A percentile compares a stretch with the other conserved stretches of the same genome.
phyloP scores from a whole-genome alignment of 2,113 vertebrate genomes.

The Chauna torquata region DNA sequence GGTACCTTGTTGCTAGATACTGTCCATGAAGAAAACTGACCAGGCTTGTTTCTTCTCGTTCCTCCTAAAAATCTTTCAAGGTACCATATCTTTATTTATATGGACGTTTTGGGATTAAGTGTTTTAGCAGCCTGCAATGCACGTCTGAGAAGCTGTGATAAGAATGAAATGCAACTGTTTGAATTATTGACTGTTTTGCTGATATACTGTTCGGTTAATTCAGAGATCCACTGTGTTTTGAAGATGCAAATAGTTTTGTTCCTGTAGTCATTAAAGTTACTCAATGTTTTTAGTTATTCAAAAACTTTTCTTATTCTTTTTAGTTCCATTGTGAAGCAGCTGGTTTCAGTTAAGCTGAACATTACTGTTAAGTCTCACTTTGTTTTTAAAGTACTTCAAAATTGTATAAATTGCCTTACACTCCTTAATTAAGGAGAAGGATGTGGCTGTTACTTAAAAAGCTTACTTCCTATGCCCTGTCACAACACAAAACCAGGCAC shows the following conservation, averaged over 20 bases:
- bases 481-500: not conserved
- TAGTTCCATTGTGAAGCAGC: not conserved
- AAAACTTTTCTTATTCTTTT: constrained; percentile 7
- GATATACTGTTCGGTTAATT: not conserved
- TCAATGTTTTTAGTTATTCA: constrained; percentile 31
- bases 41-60: not conserved
- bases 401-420: not conserved
- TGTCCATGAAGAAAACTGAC: not conserved
- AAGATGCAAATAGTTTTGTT: not conserved
- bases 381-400: not conserved
- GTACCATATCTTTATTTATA: not conserved
- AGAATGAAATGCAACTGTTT: not conserved
- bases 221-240: not conserved
- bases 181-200: not conserved
- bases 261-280: constrained; percentile 7
- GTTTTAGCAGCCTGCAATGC: not conserved
- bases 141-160: not conserved
- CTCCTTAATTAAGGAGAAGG: not conserved
- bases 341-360: constrained; percentile 11
- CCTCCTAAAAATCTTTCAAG: not conserved
- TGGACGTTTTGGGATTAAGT: not conserved
- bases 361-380: not conserved
- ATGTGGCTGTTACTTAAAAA: not conserved
- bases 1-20: not conserved
- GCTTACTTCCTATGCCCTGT: not conserved